Evolutionary conservation across 2,888 invertebrate genomes (phyloP), one percentile per base, ranked within the genome.

Genomic region (Myathropa florea): DNA sequence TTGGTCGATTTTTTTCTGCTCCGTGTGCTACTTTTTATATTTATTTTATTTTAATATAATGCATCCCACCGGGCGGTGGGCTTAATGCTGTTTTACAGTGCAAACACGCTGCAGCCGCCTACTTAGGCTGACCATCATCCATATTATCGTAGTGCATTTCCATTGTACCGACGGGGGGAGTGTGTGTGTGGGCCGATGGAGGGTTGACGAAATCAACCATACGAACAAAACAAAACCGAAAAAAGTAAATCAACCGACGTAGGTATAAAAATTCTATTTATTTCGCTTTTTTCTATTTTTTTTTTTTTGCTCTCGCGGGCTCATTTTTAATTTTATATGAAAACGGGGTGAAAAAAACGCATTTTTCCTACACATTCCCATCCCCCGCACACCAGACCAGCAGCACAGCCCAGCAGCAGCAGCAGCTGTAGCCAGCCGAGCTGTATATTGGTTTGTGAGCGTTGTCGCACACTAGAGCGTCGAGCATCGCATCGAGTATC

Each of bases 11-110:
- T 85, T 83, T 88, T 83, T 68, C 36, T 53, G 61, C n/a, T 68
- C 71, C 81, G 87, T 83, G 83, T 82, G 72, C 82, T 87, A 83
- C 83, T 87, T 84, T 73, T 81, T 87, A 81, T 83, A 83, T 87
- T 86, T 83, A 83, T 88, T 84, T 72, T 88, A 83, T 81, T 87
- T 87, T 77, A 81, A 86, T 85, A 28, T 90, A 91, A 90, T 89
- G 91, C 91, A 91, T 90, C 90, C 88, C 83, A 78, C 88, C 79
- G 23, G 60, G 21, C 67, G 18, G 28, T 63, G 65, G 64, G 81
- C 73, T 85, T 82, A 82, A 85, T 85, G 82, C 85, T 85, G 85
- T 82, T 85, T 83, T 83, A 71, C 86, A 86, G 73, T 75, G 78
- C 78, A 83, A 83, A 79, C 83, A 86, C 71, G 78, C 64, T 82